phyloP scores from a whole-genome alignment of 2,888 invertebrate genomes.

The Ophion costatus region DNA sequence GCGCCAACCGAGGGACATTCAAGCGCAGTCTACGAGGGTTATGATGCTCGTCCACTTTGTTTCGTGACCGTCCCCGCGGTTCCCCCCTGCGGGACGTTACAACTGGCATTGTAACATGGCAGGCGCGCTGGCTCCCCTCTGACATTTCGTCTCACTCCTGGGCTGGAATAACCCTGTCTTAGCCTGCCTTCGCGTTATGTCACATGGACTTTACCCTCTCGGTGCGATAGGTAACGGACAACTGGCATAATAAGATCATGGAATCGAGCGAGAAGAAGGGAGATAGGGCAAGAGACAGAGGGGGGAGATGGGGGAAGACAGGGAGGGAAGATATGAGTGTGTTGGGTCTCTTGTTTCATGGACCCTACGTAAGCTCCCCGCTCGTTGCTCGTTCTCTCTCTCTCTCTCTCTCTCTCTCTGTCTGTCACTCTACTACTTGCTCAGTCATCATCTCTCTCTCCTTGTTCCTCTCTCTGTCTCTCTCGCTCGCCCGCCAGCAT shows the following conservation, averaged over 20 bases:
- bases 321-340: neutral
- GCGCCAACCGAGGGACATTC: neutral
- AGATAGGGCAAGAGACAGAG: neutral
- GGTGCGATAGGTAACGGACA: constrained; percentile 17
- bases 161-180: neutral
- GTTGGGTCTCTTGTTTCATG: neutral
- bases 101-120: constrained; percentile 56
- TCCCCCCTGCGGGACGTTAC: constrained; percentile 63
- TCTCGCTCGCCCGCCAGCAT: neutral
- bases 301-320: constrained; percentile 4
- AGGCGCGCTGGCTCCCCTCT: constrained; percentile 52
- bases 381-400: neutral
- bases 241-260: constrained; percentile 28
- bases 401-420: no score
- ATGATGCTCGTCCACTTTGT: constrained; percentile 74
- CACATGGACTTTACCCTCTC: constrained; percentile 28
- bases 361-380: neutral
- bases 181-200: constrained; percentile 25
- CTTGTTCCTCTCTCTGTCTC: no score
- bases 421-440: no score
- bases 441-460: no score
- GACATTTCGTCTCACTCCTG: constrained; percentile 47
- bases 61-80: constrained; percentile 71
- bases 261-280: neutral
- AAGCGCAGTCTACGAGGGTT: constrained; percentile 55